A percentile compares a stretch with the other conserved stretches of the same genome.
Evolutionary conservation across 2,113 vertebrate species (phyloP).

Genomic region (Nesoenas mayeri): DNA sequence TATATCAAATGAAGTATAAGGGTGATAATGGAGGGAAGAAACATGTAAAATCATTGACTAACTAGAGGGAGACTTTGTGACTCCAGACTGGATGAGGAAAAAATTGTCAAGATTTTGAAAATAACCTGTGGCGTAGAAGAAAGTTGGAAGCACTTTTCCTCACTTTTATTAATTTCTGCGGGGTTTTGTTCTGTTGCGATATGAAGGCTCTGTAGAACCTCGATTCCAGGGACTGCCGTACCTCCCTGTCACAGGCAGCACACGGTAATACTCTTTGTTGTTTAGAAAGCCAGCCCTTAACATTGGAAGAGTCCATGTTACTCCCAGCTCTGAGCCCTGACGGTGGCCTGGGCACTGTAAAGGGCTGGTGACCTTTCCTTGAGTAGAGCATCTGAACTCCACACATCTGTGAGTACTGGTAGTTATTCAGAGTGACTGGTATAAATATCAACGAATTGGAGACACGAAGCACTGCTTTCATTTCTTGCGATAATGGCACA

Average conservation of each 20-base stretch:
- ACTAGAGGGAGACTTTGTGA: background rate
- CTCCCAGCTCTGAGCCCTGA: background rate
- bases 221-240: background rate
- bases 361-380: background rate
- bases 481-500: background rate
- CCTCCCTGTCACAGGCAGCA: fast-evolving
- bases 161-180: background rate
- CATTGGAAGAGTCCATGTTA: background rate
- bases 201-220: background rate
- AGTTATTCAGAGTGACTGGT: background rate
- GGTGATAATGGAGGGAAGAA: background rate
- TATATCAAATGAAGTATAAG: background rate
- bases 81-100: background rate
- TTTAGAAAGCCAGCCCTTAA: background rate
- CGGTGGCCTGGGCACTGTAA: background rate
- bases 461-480: background rate
- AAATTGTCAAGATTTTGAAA: background rate
- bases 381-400: background rate
- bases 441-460: background rate
- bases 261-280: background rate
- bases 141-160: background rate
- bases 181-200: background rate
- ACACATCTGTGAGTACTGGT: background rate
- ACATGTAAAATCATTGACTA: background rate
- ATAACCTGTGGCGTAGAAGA: background rate